Base-by-base conservation (phyloP, 2,113 vertebrate genomes). In the Ariopsis seemanni region DNA sequence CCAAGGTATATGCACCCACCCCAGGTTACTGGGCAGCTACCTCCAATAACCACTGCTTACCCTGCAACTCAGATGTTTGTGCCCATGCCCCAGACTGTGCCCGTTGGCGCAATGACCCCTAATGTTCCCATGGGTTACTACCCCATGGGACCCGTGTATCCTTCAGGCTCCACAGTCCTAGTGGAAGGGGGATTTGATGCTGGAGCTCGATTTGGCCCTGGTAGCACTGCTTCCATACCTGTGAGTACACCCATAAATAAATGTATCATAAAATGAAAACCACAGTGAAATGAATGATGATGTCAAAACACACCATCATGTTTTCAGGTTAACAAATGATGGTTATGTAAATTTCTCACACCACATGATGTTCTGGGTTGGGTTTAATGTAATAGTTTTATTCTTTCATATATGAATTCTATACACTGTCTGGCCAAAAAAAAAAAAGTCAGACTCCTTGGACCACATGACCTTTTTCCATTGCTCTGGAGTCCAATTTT, bases 61-160 rank as follows among this genome's bases (percentile, higher is more conserved):
- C 96, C 97, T 25, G 97, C 97, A 60, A 85, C 97, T 82, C 98
- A 98, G 34, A 94, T 97, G 92, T 98, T 96, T 91, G 96, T 99
- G 94, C 97, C 97, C 86, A 92, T 98, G 96, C 95, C 97, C 78
- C 95, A 97, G 86, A 95, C 94, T 0, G 93, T 97, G 94, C 94
- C 95, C 5, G 91, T 97, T 90, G 97, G 96, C 1, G 95, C 95
- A 0, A 93, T 97, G 91, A 95, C 95, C 67, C 96, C 96, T 84
- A 97, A 96, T 5, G 96, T 98, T 58, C 97, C 97, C n/a, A 95
- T 98, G 96, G 97, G 97, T 2, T 99, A 98, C 90, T 97, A 99
- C 15, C 97, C 95, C 0, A 95, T 99, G 94, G 97, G 96, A 10
- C 95, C 97, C 0, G 85, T 98, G 84, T 98, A 98, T 72, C 97